Evolutionary conservation across 2,797 vertebrate genomes (phyloP).

Genomic region (Pangasius larnaudii): DNA sequence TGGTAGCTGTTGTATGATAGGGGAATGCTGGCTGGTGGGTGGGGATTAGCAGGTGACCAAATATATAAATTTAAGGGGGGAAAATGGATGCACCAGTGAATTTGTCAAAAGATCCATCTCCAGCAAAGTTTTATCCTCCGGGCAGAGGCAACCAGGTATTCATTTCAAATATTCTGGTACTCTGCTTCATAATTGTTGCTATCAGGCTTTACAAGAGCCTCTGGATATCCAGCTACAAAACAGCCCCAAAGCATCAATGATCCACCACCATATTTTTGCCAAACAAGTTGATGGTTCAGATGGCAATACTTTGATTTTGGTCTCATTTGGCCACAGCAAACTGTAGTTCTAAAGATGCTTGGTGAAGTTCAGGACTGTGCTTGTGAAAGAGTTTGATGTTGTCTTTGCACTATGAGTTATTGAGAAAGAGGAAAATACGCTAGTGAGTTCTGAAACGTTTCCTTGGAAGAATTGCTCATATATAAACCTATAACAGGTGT

Average conservation of each 20-base stretch:
- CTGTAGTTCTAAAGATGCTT: not conserved
- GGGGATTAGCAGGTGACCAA: not conserved
- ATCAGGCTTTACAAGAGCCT: not conserved
- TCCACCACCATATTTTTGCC: not conserved
- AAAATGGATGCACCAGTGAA: not conserved
- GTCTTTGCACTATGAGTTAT: conserved; percentile 22
- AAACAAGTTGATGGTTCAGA: not conserved
- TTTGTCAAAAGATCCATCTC: not conserved
- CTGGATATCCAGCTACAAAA: not conserved
- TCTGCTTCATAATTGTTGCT: too few relatives aligned
- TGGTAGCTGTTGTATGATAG: not conserved
- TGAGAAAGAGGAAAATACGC: conserved; percentile 47
- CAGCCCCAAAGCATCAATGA: not conserved
- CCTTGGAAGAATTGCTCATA: conserved; percentile 13
- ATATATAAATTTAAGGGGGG: not conserved
- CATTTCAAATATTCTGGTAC: not conserved
- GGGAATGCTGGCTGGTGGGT: not conserved
- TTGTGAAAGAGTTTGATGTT: not conserved
- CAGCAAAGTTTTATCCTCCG: not conserved
- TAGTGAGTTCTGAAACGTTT: conserved; percentile 53
- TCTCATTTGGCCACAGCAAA: not conserved
- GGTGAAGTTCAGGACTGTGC: not conserved
- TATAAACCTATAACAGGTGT: conserved; percentile 25
- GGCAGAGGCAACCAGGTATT: not conserved
- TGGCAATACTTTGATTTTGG: not conserved